Base-by-base conservation (phyloP, 2,797 vertebrate genomes). In the Catamblyrhynchus diadema region DNA sequence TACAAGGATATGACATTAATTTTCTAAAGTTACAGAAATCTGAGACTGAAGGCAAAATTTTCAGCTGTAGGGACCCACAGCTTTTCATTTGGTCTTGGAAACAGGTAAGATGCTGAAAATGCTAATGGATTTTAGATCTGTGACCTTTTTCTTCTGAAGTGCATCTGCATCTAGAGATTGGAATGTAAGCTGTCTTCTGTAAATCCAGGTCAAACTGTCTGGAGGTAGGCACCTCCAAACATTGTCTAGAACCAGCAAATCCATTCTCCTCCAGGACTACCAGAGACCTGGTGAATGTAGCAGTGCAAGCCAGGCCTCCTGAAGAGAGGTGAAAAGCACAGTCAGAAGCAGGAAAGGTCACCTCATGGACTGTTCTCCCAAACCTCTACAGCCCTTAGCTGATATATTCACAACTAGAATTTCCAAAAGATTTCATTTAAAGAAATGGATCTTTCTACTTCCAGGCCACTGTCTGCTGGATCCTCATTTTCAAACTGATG, bases 231-330 rank as follows among this genome's bases (percentile, higher is more conserved):
- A 53, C 4, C 35, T 66, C 37, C 1, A 12, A 70, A 66, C 17
- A 21, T 21, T 25, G 28, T 27, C 22, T 32, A 48, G 54, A 81
- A 54, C 54, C 27, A 37, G 11, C 6, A n/a, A 66, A 84, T 6
- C 19, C 0, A 0, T n/a, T 74, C 41, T n/a, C 0, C 0, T 53
- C 28, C 44, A 77, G 17, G 19, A 72, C 13, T 48, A 48, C 19
- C 9, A 32, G 10, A 22, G 12, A 42, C 19, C 19, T 51, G 32
- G 22, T 37, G 51, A 81, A 65, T 30, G 47, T 2, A 57, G 28
- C 5, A 35, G 25, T 28, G 45, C 21, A 8, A n/a, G 19, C 33
- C 4, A 10, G 30, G 9, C 13, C 30, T 27, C 23, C 25, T 37
- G 30, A 66, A 39, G 10, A 74, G 25, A 57, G 35, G 24, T 25